A percentile compares a stretch with the other conserved stretches of the same genome.
Evolutionary conservation across 2,113 vertebrate genomes (phyloP).

Genomic region (Puffinus mauretanicus): DNA sequence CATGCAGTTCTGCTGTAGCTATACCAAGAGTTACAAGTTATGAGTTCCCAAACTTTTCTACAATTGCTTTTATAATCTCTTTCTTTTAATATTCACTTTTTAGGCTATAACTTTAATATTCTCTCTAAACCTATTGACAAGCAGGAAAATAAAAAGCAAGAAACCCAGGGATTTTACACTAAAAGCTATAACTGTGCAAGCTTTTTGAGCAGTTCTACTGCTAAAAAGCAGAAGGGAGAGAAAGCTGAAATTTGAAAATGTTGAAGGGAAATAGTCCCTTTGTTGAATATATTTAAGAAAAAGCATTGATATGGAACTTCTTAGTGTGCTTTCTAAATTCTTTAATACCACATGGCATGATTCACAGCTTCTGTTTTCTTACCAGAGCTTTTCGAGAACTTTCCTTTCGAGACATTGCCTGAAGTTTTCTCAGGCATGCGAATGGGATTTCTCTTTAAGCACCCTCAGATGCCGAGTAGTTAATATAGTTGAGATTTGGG

Average conservation of each 20-base stretch:
- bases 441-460: constrained; percentile 23
- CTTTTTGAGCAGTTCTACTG: not conserved
- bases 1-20: not conserved
- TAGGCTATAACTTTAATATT: constrained; percentile 25
- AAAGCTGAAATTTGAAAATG: constrained; percentile 16
- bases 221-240: constrained; percentile 10
- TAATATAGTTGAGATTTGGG: not conserved
- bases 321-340: constrained; percentile 23
- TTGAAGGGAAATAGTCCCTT: constrained; percentile 27
- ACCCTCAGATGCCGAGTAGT: not conserved
- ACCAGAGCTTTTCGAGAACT: not conserved
- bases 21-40: not conserved
- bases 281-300: constrained; percentile 41
- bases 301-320: constrained; percentile 22
- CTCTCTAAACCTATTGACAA: constrained; percentile 55
- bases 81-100: constrained; percentile 47
- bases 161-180: constrained; percentile 46
- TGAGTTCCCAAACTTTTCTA: not conserved
- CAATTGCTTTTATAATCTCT: constrained; percentile 54
- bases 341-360: constrained; percentile 7
- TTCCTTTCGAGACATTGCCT: not conserved
- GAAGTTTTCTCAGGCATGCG: not conserved
- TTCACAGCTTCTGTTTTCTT: constrained; percentile 29
- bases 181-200: constrained; percentile 8
- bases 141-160: constrained; percentile 49